These are phyloP conservation scores for Lepilemur septentrionalis DNA, from an alignment of 2,797 vertebrate genomes.

Conservation along the genomic window DNA sequence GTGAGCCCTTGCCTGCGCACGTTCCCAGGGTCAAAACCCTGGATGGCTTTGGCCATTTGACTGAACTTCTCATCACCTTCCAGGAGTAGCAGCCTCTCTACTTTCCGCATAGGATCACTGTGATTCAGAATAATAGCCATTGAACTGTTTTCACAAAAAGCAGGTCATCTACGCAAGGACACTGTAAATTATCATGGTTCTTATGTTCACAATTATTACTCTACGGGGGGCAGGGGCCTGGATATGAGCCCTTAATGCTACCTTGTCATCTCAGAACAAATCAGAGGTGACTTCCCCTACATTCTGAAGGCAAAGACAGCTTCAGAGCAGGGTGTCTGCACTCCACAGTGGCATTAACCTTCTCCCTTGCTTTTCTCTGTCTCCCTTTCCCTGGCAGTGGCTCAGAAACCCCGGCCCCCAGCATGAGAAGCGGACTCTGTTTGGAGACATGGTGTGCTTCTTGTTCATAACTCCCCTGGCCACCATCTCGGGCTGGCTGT, in stretches of 20 bases:
- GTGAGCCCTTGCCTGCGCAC: background rate
- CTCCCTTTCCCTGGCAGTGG: constrained; percentile 84
- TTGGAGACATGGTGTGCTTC: constrained; percentile 92
- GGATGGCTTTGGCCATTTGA: background rate
- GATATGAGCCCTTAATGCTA: background rate
- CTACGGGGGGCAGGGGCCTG: background rate
- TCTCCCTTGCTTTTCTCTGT: constrained; percentile 59
- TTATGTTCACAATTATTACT: background rate
- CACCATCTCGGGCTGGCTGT: constrained; percentile 92
- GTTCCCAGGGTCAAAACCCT: background rate
- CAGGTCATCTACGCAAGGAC: background rate
- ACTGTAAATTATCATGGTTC: background rate
- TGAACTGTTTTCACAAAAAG: background rate
- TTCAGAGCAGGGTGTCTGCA: background rate
- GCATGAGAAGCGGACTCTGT: constrained; percentile 90
- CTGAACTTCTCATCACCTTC: background rate
- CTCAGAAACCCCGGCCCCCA: constrained; percentile 88
- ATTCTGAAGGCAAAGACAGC: background rate
- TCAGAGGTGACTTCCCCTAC: background rate
- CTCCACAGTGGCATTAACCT: background rate
- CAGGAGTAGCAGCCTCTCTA: background rate
- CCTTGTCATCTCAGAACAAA: background rate
- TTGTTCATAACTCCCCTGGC: constrained; percentile 92
- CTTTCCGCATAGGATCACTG: background rate
- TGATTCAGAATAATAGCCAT: background rate